phyloP scores from a whole-genome alignment of 1,140 invertebrate species.

The Leptonema lineaticorne region DNA sequence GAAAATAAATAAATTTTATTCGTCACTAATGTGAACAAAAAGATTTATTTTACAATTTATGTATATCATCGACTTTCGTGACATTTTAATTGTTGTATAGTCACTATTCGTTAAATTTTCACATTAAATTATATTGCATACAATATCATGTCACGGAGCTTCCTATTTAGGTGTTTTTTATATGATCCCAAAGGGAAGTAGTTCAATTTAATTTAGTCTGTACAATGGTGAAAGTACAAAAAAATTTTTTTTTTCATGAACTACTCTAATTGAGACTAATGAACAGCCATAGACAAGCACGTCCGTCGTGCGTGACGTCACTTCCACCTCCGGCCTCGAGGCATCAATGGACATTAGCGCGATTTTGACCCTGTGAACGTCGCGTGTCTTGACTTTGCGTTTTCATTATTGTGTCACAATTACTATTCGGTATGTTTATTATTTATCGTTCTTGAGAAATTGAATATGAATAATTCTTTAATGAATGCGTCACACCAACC shows the following conservation, averaged over 20 bases:
- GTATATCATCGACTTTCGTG: too few species aligned
- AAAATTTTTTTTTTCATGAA: neutral
- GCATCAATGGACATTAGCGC: neutral
- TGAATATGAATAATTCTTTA: too few species aligned
- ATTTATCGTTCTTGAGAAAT: neutral
- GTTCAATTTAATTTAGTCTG: neutral
- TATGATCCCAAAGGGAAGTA: neutral
- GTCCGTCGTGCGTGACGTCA: neutral
- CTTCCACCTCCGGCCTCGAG: constrained; percentile 4
- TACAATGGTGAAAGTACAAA: constrained; percentile 1
- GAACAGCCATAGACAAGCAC: constrained; percentile 1
- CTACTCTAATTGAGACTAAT: constrained; percentile 20
- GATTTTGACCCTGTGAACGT: neutral
- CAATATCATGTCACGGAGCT: too few species aligned
- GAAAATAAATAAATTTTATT: too few species aligned
- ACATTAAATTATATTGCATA: too few species aligned
- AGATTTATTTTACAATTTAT: too few species aligned
- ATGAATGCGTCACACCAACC: too few species aligned
- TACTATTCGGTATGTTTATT: neutral
- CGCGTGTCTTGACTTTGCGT: neutral
- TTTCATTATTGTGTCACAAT: neutral
- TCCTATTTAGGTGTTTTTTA: neutral
- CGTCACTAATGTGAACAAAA: too few species aligned
- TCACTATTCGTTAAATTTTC: too few species aligned
- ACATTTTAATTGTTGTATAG: too few species aligned